Evolutionary conservation across 2,797 vertebrate species (phyloP).

Genomic region (Sebastiscus tertius): DNA sequence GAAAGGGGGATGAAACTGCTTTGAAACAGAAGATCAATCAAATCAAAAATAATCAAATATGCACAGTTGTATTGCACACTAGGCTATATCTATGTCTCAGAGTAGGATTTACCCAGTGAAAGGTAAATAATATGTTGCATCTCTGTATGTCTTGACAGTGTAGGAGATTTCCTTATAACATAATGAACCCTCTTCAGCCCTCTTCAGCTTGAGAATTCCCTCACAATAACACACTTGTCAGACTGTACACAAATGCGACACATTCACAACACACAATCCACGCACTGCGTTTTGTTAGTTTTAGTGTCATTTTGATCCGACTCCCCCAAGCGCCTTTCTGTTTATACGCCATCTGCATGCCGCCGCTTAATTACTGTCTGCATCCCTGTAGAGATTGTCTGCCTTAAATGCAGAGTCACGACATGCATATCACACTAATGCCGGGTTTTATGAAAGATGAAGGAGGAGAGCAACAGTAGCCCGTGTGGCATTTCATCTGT

Average conservation of each 20-base stretch:
- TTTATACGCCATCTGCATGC: slow-evolving; percentile 66
- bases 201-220: not conserved
- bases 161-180: not conserved
- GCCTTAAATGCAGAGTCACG: slow-evolving; percentile 51
- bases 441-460: slow-evolving; percentile 51
- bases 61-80: not conserved
- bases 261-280: slow-evolving; percentile 6
- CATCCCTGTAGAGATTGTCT: slow-evolving; percentile 59
- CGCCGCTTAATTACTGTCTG: slow-evolving; percentile 67
- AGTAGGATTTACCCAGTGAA: not conserved
- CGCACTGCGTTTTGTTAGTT: slow-evolving; percentile 35
- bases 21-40: slow-evolving; percentile 32
- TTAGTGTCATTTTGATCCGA: slow-evolving; percentile 49
- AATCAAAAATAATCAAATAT: slow-evolving; percentile 43
- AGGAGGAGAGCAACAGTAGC: slow-evolving; percentile 32
- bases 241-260: not conserved
- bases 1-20: slow-evolving; percentile 11
- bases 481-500: slow-evolving; percentile 49
- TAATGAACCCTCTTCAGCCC: not conserved
- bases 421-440: slow-evolving; percentile 44
- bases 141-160: not conserved
- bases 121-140: slow-evolving; percentile 18
- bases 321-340: slow-evolving; percentile 38
- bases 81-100: not conserved
- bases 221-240: slow-evolving; percentile 27